Evolutionary conservation across 2,797 vertebrate genomes (phyloP).

Genomic region (Alfaro cultratus): DNA sequence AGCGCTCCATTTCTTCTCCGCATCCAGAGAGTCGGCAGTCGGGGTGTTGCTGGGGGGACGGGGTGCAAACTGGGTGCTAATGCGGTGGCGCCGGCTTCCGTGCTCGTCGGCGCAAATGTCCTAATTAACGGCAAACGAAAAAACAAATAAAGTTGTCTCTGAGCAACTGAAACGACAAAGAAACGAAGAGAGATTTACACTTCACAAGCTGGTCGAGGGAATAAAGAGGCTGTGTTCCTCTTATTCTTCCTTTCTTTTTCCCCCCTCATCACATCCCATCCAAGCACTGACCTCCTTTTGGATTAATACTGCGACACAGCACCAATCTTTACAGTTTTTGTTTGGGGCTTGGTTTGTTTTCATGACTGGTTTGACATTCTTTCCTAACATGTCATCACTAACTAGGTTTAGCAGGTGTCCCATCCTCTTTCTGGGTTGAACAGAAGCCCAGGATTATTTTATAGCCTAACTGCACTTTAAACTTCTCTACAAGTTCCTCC

Average conservation of each 20-base stretch:
- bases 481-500: neutral
- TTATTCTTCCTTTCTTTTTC: neutral
- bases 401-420: neutral
- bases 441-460: neutral
- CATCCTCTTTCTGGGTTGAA: neutral
- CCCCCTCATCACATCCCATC: slow-evolving; percentile 3
- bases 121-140: slow-evolving; percentile 76
- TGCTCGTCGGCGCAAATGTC: slow-evolving; percentile 72
- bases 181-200: slow-evolving; percentile 56
- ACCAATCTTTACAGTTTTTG: slow-evolving; percentile 14
- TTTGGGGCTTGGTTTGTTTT: slow-evolving; percentile 15
- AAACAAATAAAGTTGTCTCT: slow-evolving; percentile 77
- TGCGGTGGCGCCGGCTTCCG: slow-evolving; percentile 62
- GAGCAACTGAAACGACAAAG: slow-evolving; percentile 67
- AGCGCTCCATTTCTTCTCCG: slow-evolving; percentile 14
- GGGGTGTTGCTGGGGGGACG: slow-evolving; percentile 64
- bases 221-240: slow-evolving; percentile 46
- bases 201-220: slow-evolving; percentile 39
- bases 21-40: slow-evolving; percentile 44
- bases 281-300: slow-evolving; percentile 12
- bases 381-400: neutral
- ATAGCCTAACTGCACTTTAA: neutral
- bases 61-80: slow-evolving; percentile 79
- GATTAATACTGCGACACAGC: slow-evolving; percentile 20
- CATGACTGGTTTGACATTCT: neutral